Evolutionary conservation across 2,888 invertebrate genomes (phyloP).

Genomic region (Ochropleura leucogaster): DNA sequence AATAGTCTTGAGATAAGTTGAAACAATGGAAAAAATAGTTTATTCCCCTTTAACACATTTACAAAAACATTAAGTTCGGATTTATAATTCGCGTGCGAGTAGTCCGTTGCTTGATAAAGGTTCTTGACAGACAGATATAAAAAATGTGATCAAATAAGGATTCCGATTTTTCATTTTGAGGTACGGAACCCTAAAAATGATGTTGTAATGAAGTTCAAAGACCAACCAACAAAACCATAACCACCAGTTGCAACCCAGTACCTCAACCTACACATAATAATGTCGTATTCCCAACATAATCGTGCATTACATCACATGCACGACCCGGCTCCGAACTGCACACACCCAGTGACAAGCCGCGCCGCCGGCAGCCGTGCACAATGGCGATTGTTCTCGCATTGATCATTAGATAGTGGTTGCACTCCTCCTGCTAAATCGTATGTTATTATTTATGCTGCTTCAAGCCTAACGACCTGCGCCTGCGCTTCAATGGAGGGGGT

Average conservation of each 20-base stretch:
- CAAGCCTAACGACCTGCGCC: conserved; percentile 65
- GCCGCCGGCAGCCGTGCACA: conserved; percentile 84
- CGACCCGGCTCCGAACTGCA: conserved; percentile 65
- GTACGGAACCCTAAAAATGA: neutral
- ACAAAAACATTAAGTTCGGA: no score
- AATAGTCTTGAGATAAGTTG: no score
- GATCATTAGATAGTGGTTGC: conserved; percentile 76
- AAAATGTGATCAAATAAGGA: no score
- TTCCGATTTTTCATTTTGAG: no score
- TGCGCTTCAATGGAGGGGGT: conserved; percentile 60
- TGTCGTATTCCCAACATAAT: conserved; percentile 65
- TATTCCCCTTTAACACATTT: no score
- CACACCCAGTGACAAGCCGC: conserved; percentile 83
- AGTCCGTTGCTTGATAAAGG: no score
- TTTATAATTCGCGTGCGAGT: no score
- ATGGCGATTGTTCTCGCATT: conserved; percentile 84
- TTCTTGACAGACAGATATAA: no score
- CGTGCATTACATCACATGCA: conserved; percentile 67
- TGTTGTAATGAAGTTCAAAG: neutral
- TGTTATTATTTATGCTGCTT: conserved; percentile 73
- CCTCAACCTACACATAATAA: conserved; percentile 52
- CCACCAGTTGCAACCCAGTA: conserved; percentile 37
- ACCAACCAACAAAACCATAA: neutral
- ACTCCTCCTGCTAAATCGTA: conserved; percentile 75
- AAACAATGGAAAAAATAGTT: no score